phyloP scores from a whole-genome alignment of 2,797 vertebrate genomes.

The Psittacula derbiana region DNA sequence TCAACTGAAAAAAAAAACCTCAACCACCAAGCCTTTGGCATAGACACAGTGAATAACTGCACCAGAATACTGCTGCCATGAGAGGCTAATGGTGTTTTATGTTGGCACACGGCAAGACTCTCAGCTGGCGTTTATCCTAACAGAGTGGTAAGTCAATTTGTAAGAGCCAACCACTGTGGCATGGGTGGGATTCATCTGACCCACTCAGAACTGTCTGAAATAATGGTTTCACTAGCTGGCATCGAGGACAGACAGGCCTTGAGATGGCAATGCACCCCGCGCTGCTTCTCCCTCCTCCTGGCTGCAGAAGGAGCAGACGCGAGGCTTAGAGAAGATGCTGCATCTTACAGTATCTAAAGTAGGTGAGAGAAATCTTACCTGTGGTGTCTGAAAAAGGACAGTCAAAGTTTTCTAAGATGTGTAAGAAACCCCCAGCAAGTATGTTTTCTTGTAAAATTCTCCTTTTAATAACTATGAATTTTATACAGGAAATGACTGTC shows the following conservation, averaged over 20 bases:
- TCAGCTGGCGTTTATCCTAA: neutral
- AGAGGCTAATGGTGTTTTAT: neutral
- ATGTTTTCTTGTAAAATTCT: neutral
- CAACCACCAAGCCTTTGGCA: neutral
- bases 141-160: neutral
- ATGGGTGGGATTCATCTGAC: neutral
- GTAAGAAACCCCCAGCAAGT: neutral
- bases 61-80: neutral
- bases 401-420: neutral
- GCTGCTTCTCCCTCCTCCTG: neutral
- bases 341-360: neutral
- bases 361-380: neutral
- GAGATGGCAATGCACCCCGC: accelerated
- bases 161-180: neutral
- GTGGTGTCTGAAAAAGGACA: neutral
- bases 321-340: neutral
- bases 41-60: neutral
- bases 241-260: neutral
- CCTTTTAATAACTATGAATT: neutral
- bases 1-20: neutral
- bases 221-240: neutral
- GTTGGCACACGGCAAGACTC: neutral
- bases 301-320: neutral
- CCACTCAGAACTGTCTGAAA: neutral
- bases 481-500: neutral